A percentile compares a stretch with the other conserved stretches of the same genome.
These are phyloP conservation scores for Belonocnema kinseyi DNA, from an alignment of 1,140 invertebrate species.

Conservation along the genomic window DNA sequence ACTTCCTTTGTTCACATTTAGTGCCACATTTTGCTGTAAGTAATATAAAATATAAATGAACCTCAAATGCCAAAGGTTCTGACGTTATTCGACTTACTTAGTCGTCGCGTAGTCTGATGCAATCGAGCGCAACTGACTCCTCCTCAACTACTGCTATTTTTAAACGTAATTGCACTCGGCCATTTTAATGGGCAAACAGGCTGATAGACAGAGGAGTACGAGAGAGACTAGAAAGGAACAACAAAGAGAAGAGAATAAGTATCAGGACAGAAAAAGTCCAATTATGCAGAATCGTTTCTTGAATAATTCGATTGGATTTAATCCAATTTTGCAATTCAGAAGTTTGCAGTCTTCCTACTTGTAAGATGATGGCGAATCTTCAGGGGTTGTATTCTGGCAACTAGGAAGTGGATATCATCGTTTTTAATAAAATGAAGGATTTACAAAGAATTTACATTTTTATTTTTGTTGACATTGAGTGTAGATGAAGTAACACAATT, in stretches of 20 bases:
- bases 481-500: background rate
- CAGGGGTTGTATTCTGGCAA: background rate
- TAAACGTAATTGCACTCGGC: constrained; percentile 71
- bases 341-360: background rate
- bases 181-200: constrained; percentile 70
- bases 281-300: constrained; percentile 1
- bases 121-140: constrained; percentile 69
- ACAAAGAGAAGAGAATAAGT: constrained; percentile 25
- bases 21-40: no score
- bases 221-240: constrained; percentile 32
- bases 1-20: no score
- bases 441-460: background rate
- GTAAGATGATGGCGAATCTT: background rate
- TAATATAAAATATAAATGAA: background rate
- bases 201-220: constrained; percentile 55
- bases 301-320: constrained; percentile 17
- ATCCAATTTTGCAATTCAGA: background rate
- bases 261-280: background rate
- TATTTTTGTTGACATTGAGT: background rate
- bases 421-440: no score
- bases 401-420: no score
- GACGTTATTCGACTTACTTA: constrained; percentile 46
- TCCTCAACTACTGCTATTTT: constrained; percentile 70
- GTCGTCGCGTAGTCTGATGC: constrained; percentile 67
- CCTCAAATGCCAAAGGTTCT: constrained; percentile 34